Base-by-base conservation (phyloP, 2,113 vertebrate genomes). In the Ameiurus melas region DNA sequence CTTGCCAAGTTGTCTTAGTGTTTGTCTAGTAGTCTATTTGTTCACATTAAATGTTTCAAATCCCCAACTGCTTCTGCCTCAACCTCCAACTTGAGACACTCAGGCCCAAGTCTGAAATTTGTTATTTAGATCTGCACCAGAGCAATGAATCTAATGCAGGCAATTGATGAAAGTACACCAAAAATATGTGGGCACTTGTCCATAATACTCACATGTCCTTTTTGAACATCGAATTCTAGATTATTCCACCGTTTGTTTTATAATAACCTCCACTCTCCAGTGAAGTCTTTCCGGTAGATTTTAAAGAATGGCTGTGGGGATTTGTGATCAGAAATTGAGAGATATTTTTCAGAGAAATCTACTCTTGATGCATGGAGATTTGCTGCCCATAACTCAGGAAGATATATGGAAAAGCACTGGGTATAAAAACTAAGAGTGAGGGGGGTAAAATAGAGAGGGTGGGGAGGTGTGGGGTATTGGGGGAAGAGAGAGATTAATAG, bases 341-440 rank as follows among this genome's bases (percentile, higher is more conserved):
- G 71, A 87, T 5, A 17, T 79, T 55, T 12, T 77, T 30, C 2
- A 19, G 13, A 55, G 14, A 80, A 33, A 57, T 33, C 0, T 30
- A 30, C 77, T 79, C 27, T 2, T 17, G 13, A 55, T 55, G n/a
- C 17, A 8, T 80, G 77, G 75, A 88, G 79, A 84, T 87, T 78
- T 70, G 55, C 39, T 22, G 39, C 17, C 4, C 57, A 73, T 51
- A 71, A 84, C 88, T 78, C 73, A 71, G 60, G 55, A 88, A 47
- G n/a, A 53, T 51, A 22, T 25, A 7, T 87, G 71, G 20, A 86
- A 70, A 94, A 90, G 92, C 83, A 86, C 86, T 91, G 90, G 91
- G 53, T 36, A 89, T 57, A 66, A 83, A 58, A 73, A 64, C 47
- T 30, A 43, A 10, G 83, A 8, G 43, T 60, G 13, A 82, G 64